Conservation (phyloP, 2,888 invertebrate species). For the Stratiomys singularior region DNA sequence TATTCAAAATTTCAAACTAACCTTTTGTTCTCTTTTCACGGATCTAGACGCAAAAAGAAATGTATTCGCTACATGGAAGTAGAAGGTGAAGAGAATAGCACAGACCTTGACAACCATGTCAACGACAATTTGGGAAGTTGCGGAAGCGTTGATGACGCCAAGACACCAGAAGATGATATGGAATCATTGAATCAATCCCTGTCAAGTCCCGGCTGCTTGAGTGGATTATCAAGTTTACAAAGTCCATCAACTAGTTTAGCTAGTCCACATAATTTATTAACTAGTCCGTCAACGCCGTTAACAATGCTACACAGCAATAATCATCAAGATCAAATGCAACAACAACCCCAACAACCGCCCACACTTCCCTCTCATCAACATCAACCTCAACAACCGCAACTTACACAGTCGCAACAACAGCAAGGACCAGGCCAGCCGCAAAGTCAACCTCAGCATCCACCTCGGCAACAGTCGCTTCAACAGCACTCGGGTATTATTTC, state of each 20-base stretch:
- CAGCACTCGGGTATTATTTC: constrained; percentile 8
- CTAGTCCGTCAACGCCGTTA: constrained; percentile 69
- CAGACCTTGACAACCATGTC: constrained; percentile 67
- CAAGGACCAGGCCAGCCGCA: constrained; percentile 43
- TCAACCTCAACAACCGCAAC: constrained; percentile 26
- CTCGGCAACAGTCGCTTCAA: constrained; percentile 31
- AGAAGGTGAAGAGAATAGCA: constrained; percentile 73
- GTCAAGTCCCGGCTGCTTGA: constrained; percentile 72
- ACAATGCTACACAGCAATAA: constrained; percentile 50
- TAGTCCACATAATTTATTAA: constrained; percentile 78
- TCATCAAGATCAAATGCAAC: constrained; percentile 46
- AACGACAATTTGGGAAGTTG: constrained; percentile 82
- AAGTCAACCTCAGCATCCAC: constrained; percentile 49
- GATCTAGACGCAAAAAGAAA: constrained; percentile 91
- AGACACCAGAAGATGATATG: constrained; percentile 74
- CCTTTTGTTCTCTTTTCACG: no score
- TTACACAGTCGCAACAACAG: constrained; percentile 23
- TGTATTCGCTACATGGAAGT: constrained; percentile 96
- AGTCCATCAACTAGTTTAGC: constrained; percentile 79
- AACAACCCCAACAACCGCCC: constrained; percentile 52
- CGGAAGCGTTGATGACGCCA: constrained; percentile 79
- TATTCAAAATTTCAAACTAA: no score
- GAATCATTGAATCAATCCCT: constrained; percentile 72
- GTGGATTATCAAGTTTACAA: constrained; percentile 75
- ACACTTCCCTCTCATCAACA: constrained; percentile 49